Percentiles rank a stretch among this genome's conserved stretches.
These are phyloP conservation scores for Ceuthmochares aereus DNA, from an alignment of 2,113 vertebrate genomes.

Conservation along the genomic window DNA sequence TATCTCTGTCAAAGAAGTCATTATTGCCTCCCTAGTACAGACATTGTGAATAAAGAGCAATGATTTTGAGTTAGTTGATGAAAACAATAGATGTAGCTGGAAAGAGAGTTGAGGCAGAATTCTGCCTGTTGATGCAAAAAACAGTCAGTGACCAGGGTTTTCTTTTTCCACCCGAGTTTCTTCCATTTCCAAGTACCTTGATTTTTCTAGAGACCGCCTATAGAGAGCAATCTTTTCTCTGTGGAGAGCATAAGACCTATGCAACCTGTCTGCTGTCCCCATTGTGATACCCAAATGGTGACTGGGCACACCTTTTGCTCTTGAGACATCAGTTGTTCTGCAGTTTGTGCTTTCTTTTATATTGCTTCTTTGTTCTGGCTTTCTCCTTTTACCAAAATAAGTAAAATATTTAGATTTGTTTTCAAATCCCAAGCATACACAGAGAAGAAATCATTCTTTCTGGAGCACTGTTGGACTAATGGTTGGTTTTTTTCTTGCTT, in stretches of 20 bases:
- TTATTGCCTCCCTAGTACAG: not conserved
- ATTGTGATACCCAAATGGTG: not conserved
- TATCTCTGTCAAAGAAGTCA: not conserved
- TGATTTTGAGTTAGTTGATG: not conserved
- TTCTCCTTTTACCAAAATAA: not conserved
- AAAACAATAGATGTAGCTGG: not conserved
- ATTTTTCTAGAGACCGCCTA: not conserved
- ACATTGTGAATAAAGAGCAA: not conserved
- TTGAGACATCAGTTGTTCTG: not conserved
- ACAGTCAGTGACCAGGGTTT: not conserved
- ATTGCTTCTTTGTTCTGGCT: not conserved
- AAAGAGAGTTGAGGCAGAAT: not conserved
- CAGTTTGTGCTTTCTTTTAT: not conserved
- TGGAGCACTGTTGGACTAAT: not conserved
- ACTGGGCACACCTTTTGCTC: not conserved
- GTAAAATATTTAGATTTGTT: not conserved
- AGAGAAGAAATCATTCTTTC: not conserved
- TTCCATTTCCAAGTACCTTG: not conserved
- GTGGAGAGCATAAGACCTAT: not conserved
- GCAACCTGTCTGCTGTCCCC: not conserved
- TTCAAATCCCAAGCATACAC: not conserved
- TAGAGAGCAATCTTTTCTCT: not conserved
- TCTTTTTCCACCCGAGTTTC: not conserved
- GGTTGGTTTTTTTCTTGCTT: accelerated
- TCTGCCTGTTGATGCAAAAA: not conserved